Evolutionary conservation across 2,888 invertebrate genomes (phyloP).

Genomic region (Ormyrus thymus): DNA sequence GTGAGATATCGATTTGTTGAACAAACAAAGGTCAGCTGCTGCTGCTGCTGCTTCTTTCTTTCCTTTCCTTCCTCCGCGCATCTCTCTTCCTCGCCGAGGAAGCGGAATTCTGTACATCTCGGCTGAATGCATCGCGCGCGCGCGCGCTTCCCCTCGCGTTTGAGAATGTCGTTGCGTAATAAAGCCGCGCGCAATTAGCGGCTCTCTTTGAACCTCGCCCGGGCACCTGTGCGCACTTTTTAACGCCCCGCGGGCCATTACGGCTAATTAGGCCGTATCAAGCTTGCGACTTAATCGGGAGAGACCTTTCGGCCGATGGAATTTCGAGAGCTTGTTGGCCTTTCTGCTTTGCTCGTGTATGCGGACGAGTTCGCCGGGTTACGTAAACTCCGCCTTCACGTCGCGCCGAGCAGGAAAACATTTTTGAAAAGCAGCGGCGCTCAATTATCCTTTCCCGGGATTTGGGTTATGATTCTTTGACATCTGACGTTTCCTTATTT

Average conservation of each 20-base stretch:
- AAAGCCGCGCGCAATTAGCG: slow-evolving; percentile 19
- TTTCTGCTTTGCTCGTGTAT: background rate
- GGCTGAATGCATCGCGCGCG: too few relatives aligned
- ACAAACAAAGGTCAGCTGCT: slow-evolving; percentile 11
- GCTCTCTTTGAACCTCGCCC: background rate
- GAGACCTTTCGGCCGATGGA: slow-evolving; percentile 1
- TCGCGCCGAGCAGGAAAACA: background rate
- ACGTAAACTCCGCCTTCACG: background rate
- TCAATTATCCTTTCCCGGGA: slow-evolving; percentile 14
- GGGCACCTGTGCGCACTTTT: background rate
- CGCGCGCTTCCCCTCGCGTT: background rate
- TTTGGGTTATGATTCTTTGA: slow-evolving; percentile 24
- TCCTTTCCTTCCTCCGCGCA: too few relatives aligned
- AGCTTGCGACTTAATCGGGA: background rate
- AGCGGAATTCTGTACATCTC: too few relatives aligned
- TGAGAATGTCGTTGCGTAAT: slow-evolving; percentile 27
- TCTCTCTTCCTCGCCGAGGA: too few relatives aligned
- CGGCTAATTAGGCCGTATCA: slow-evolving; percentile 34
- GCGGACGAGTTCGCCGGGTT: too few relatives aligned
- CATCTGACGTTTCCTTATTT: slow-evolving; percentile 13
- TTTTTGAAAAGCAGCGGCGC: too few relatives aligned
- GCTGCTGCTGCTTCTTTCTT: too few relatives aligned
- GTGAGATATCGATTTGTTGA: slow-evolving; percentile 11
- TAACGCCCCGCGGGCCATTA: slow-evolving; percentile 4
- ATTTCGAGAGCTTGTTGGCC: slow-evolving; percentile 14